A percentile compares a stretch with the other conserved stretches of the same genome.
phyloP scores from a whole-genome alignment of 2,113 vertebrate genomes.

The Seriola rivoliana region DNA sequence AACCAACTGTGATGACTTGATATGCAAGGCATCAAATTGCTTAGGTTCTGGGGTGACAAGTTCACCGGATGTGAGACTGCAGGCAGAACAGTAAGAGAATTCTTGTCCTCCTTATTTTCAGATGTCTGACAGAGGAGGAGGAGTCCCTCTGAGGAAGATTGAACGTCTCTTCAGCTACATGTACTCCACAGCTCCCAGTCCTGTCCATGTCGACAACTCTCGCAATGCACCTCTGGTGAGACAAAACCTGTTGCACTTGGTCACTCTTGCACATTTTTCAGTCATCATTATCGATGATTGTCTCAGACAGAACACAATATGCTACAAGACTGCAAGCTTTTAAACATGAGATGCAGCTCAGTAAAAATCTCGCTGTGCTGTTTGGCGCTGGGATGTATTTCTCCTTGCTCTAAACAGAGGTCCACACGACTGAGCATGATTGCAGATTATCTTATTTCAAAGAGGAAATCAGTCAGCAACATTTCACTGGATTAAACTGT shows the following conservation, averaged over 20 bases:
- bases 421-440: constrained; percentile 13
- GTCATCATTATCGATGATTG: background rate
- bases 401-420: background rate
- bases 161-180: constrained; percentile 97
- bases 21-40: background rate
- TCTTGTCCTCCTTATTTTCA: constrained; percentile 65
- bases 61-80: background rate
- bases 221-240: constrained; percentile 94
- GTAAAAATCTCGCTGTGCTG: background rate
- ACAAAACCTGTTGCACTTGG: background rate
- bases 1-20: background rate
- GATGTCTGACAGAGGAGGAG: constrained; percentile 96
- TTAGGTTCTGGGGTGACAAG: constrained; percentile 12
- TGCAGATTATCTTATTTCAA: constrained; percentile 58
- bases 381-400: too few relatives aligned
- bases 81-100: constrained; percentile 21
- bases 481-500: constrained; percentile 33
- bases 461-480: constrained; percentile 24
- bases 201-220: constrained; percentile 85
- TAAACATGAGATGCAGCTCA: background rate
- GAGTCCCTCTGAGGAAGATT: constrained; percentile 94
- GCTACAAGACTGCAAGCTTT: background rate
- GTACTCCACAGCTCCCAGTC: constrained; percentile 95
- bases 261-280: background rate
- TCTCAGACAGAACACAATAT: background rate